phyloP scores from a whole-genome alignment of 2,797 vertebrate species.

The Antennarius maculatus region DNA sequence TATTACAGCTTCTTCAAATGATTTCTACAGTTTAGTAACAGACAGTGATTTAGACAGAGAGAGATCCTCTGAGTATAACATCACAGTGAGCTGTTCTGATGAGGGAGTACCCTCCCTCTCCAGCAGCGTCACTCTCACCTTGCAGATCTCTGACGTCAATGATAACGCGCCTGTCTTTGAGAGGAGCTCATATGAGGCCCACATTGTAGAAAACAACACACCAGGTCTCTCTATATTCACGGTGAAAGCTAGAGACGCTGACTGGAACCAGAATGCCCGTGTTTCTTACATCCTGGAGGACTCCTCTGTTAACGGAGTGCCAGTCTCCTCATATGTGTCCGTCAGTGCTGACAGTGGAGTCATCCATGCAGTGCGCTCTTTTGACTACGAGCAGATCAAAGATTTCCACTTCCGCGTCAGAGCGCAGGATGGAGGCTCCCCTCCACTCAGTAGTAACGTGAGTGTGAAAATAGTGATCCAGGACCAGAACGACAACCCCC shows the following conservation, averaged over 20 bases:
- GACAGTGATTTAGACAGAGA: conserved; percentile 76
- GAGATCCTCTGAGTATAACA: conserved; percentile 62
- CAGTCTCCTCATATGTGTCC: conserved; percentile 51
- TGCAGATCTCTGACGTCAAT: conserved; percentile 81
- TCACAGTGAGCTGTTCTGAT: conserved; percentile 77
- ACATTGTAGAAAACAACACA: conserved; percentile 68
- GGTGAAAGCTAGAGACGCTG: conserved; percentile 63
- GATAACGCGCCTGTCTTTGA: conserved; percentile 82
- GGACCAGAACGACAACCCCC: conserved; percentile 72
- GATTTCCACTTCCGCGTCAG: conserved; percentile 18
- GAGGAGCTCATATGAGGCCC: conserved; percentile 69
- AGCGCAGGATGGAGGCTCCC: conserved; percentile 75
- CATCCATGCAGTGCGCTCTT: conserved; percentile 59
- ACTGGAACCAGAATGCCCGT: conserved; percentile 68
- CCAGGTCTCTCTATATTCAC: conserved; percentile 62
- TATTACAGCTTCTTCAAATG: conserved; percentile 64
- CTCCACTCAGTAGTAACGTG: conserved; percentile 59
- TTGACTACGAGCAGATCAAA: conserved; percentile 80
- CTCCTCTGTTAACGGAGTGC: conserved; percentile 23
- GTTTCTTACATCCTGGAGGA: conserved; percentile 67
- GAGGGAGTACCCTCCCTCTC: conserved; percentile 78
- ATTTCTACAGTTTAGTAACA: conserved; percentile 70
- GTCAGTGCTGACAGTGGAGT: conserved; percentile 31
- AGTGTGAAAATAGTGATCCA: conserved; percentile 73
- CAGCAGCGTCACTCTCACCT: conserved; percentile 75